Evolutionary conservation across 2,113 vertebrate genomes (phyloP).

Genomic region (Rhipidura dahli): DNA sequence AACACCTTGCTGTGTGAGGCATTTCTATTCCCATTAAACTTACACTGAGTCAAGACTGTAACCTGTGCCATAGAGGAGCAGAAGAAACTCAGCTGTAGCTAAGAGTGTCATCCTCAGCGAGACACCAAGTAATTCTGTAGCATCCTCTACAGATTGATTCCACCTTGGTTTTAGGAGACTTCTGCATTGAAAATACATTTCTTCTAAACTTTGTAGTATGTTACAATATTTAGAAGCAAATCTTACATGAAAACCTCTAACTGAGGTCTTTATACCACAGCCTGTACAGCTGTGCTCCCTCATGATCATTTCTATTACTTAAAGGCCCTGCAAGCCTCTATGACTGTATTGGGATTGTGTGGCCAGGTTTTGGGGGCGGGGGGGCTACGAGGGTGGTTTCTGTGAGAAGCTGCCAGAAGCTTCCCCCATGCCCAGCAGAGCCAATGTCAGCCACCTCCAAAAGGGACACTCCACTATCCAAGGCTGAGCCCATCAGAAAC

Average conservation of each 20-base stretch:
- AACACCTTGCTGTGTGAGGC: neutral
- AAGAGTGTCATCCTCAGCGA: neutral
- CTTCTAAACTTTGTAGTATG: neutral
- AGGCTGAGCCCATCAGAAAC: accelerated
- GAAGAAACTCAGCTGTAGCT: neutral
- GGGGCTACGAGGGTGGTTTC: neutral
- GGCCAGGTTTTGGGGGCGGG: neutral
- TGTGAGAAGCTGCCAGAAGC: neutral
- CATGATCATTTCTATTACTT: neutral
- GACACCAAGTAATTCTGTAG: neutral
- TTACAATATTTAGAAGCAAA: neutral
- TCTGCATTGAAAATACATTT: neutral
- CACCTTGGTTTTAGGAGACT: neutral
- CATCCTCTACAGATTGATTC: neutral
- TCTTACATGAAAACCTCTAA: neutral
- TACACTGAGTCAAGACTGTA: neutral
- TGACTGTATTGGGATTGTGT: neutral
- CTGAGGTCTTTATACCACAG: neutral
- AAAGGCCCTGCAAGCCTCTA: neutral
- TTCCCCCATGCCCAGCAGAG: neutral
- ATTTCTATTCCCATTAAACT: neutral
- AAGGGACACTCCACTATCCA: neutral
- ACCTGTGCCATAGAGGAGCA: neutral
- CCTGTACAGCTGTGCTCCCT: neutral
- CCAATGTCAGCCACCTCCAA: neutral